Evolutionary conservation across 2,797 vertebrate species (phyloP).

Genomic region (Decapterus maruadsi): DNA sequence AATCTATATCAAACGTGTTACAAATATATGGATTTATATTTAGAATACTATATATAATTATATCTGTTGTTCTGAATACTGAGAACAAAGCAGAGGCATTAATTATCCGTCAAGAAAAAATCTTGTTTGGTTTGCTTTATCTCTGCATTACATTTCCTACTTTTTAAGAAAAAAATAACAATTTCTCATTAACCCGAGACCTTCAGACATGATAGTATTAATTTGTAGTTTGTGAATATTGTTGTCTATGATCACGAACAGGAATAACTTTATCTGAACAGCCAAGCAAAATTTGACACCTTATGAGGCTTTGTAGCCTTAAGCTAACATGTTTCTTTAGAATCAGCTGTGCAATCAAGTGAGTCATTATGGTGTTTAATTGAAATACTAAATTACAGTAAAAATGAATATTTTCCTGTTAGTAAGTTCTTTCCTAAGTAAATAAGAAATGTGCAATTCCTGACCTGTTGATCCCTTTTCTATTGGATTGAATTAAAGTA

Average conservation of each 20-base stretch:
- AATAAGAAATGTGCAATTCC: not conserved
- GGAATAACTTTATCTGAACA: slow-evolving; percentile 8
- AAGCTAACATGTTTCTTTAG: not conserved
- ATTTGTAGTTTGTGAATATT: not conserved
- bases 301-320: not conserved
- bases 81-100: not conserved
- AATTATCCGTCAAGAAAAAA: not conserved
- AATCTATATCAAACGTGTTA: slow-evolving; percentile 26
- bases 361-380: not conserved
- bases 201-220: not conserved
- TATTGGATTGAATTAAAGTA: slow-evolving; percentile 1
- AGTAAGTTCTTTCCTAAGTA: not conserved
- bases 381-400: not conserved
- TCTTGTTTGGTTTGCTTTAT: not conserved
- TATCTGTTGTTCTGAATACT: not conserved
- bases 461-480: slow-evolving; percentile 4
- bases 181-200: not conserved
- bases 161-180: not conserved
- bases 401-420: not conserved
- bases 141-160: not conserved
- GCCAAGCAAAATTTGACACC: slow-evolving; percentile 1
- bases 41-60: not conserved
- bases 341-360: not conserved
- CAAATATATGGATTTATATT: slow-evolving; percentile 1
- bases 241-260: not conserved